These are phyloP conservation scores for Hedychridium roseum DNA, from an alignment of 2,888 invertebrate genomes.

Conservation along the genomic window DNA sequence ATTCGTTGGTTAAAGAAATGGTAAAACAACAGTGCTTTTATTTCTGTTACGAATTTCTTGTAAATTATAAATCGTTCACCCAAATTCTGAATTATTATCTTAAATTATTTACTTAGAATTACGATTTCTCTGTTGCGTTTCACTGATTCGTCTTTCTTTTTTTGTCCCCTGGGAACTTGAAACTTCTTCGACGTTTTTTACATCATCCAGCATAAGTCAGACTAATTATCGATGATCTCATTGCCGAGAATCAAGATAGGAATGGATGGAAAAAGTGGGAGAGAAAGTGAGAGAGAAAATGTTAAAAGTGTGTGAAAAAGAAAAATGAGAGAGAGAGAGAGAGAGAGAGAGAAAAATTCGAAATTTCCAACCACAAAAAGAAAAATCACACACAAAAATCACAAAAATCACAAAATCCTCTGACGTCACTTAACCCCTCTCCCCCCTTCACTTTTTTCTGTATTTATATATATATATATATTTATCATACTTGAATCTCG, in stretches of 20 bases:
- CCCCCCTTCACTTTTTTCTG: too few species aligned
- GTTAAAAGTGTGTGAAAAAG: not conserved
- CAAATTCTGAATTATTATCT: too few species aligned
- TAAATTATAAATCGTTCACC: too few species aligned
- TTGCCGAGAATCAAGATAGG: too few species aligned
- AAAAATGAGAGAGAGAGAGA: slow-evolving; percentile 10
- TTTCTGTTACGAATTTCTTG: too few species aligned
- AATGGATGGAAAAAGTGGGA: not conserved
- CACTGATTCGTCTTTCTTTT: too few species aligned
- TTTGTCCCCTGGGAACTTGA: too few species aligned
- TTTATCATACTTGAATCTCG: slow-evolving; percentile 32
- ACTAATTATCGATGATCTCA: slow-evolving; percentile 17
- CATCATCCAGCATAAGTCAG: slow-evolving; percentile 12
- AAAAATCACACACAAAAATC: slow-evolving; percentile 21
- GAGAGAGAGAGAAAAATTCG: slow-evolving; percentile 3
- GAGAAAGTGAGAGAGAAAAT: not conserved
- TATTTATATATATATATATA: slow-evolving; percentile 24
- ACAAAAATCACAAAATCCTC: slow-evolving; percentile 16
- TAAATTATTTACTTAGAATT: too few species aligned
- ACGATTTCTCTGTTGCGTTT: too few species aligned
- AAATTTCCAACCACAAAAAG: too few species aligned
- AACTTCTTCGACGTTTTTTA: slow-evolving; percentile 21
- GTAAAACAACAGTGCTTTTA: too few species aligned
- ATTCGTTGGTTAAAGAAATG: too few species aligned
- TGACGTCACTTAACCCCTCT: slow-evolving; percentile 28